These are phyloP conservation scores for Caenorhabditis latens DNA, from an alignment of 1,140 invertebrate genomes.

Conservation along the genomic window DNA sequence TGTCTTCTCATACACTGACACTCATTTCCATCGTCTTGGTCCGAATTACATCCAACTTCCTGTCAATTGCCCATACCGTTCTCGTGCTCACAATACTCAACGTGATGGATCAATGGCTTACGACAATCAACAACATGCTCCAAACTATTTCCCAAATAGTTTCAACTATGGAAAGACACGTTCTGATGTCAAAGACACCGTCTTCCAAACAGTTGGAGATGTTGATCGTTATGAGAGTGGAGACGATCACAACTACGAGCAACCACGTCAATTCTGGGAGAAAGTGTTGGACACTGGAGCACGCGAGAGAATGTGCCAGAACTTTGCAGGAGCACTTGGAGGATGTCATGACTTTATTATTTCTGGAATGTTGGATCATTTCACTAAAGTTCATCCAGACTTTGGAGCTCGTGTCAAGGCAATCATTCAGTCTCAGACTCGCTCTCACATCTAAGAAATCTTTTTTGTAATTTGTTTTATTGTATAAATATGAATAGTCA, in stretches of 20 bases:
- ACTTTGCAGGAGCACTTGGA: constrained; percentile 86
- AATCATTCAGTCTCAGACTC: constrained; percentile 14
- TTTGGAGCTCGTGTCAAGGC: constrained; percentile 77
- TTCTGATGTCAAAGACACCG: constrained; percentile 73
- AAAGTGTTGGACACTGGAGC: constrained; percentile 84
- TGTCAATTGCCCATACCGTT: constrained; percentile 90
- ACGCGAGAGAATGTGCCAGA: constrained; percentile 84
- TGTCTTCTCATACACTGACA: constrained; percentile 93
- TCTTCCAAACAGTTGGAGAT: constrained; percentile 79
- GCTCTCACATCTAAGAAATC: constrained; percentile 34
- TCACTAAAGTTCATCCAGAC: constrained; percentile 79
- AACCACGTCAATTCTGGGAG: constrained; percentile 86
- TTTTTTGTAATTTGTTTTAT: constrained; percentile 16
- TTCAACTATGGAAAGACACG: constrained; percentile 85
- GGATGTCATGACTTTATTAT: constrained; percentile 86
- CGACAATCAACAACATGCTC: constrained; percentile 80
- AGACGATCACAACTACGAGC: constrained; percentile 91
- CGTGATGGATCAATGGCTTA: constrained; percentile 86
- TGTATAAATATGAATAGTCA: constrained; percentile 13
- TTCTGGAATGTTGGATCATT: constrained; percentile 81
- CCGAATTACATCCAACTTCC: constrained; percentile 92
- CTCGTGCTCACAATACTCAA: constrained; percentile 84
- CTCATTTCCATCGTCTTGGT: constrained; percentile 92
- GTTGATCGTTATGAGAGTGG: constrained; percentile 85
- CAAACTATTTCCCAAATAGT: constrained; percentile 96